A percentile compares a stretch with the other conserved stretches of the same genome.
These are phyloP conservation scores for Drosophila mulleri DNA, from an alignment of 2,888 invertebrate species.

Conservation along the genomic window DNA sequence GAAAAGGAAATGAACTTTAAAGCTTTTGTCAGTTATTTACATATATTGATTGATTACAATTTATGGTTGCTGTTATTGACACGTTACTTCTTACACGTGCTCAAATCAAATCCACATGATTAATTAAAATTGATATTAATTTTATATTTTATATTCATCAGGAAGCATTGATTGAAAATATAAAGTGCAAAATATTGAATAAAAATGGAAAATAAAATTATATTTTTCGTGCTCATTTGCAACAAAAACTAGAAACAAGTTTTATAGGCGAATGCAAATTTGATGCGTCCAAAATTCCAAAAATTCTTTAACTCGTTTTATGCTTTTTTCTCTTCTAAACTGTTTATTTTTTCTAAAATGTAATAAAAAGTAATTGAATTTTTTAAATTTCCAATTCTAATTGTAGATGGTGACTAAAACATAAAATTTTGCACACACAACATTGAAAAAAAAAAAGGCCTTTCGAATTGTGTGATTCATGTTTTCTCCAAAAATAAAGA, in stretches of 20 bases:
- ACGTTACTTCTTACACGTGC: constrained; percentile 41
- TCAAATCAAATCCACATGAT: constrained; percentile 19
- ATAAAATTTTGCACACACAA: too few species aligned
- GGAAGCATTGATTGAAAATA: constrained; percentile 24
- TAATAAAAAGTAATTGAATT: constrained; percentile 54
- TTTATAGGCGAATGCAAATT: constrained; percentile 62
- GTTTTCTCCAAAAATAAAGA: constrained; percentile 48
- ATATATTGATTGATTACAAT: constrained; percentile 70
- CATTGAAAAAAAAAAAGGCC: constrained; percentile 2
- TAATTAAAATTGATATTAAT: constrained; percentile 16
- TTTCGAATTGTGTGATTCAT: constrained; percentile 43
- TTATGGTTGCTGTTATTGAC: constrained; percentile 33
- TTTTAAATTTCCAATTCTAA: not conserved
- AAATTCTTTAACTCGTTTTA: constrained; percentile 40
- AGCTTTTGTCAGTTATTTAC: constrained; percentile 48
- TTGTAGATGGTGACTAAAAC: constrained; percentile 10
- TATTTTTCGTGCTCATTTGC: constrained; percentile 20
- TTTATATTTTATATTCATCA: not conserved
- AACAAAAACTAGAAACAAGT: constrained; percentile 47
- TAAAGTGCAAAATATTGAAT: not conserved
- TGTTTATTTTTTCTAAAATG: constrained; percentile 24
- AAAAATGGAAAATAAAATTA: constrained; percentile 10
- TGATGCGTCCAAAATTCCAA: constrained; percentile 18
- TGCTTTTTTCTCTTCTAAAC: constrained; percentile 18
- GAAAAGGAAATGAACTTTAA: constrained; percentile 61